These are phyloP conservation scores for Pterobdella sp. DNA, from an alignment of 2,888 invertebrate species.

Conservation along the genomic window DNA sequence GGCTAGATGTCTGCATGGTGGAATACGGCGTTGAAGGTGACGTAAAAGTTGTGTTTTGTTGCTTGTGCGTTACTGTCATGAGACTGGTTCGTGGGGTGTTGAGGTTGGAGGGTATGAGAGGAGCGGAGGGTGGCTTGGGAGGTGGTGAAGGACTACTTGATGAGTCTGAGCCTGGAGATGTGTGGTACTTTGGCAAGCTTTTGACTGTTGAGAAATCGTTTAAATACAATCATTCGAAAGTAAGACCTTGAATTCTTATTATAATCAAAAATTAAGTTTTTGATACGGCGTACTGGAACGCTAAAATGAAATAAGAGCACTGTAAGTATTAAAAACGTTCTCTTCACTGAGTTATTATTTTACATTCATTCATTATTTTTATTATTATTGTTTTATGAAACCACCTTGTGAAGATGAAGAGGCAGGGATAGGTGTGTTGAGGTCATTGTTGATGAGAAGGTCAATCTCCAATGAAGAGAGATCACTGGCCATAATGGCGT, in stretches of 20 bases:
- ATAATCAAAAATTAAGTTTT: no score
- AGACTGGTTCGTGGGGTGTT: slow-evolving; percentile 21
- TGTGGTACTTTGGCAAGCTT: neutral
- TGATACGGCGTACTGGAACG: no score
- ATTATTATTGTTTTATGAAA: no score
- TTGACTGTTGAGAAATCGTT: no score
- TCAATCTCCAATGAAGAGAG: slow-evolving; percentile 23
- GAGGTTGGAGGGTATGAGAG: slow-evolving; percentile 1
- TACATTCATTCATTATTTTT: no score
- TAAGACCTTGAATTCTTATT: no score
- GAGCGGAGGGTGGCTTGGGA: neutral
- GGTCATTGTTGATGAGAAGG: slow-evolving; percentile 22
- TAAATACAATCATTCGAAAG: no score
- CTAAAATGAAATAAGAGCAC: no score
- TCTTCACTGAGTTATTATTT: no score
- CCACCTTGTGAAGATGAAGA: neutral
- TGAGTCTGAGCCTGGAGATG: neutral
- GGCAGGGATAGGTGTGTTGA: neutral
- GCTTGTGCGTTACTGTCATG: slow-evolving; percentile 19
- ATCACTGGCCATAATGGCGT: slow-evolving; percentile 23
- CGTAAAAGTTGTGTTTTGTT: neutral
- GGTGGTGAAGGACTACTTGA: neutral
- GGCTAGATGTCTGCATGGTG: neutral
- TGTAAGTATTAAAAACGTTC: no score
- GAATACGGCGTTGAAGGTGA: neutral